Conservation (phyloP, 2,113 vertebrate genomes). For the Neogobius melanostomus region DNA sequence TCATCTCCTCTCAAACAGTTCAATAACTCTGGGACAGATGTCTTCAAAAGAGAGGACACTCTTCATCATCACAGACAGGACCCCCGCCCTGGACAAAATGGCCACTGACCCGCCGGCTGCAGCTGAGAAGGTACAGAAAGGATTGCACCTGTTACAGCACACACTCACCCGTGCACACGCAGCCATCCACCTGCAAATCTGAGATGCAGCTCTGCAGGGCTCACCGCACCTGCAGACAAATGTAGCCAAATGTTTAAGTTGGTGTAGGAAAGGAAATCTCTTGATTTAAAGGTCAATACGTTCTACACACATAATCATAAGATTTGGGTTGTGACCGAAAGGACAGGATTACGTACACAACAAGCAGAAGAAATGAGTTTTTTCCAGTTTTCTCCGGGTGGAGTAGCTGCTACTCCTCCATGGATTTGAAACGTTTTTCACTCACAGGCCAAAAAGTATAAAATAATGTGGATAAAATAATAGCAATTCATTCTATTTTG, state of each 20-base stretch:
- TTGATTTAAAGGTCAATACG: too few relatives aligned
- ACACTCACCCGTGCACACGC: not conserved
- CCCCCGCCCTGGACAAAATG: slow-evolving; percentile 96
- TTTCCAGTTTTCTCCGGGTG: too few relatives aligned
- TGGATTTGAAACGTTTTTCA: too few relatives aligned
- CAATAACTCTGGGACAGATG: slow-evolving; percentile 94
- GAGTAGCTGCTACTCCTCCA: too few relatives aligned
- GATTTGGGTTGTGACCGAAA: too few relatives aligned
- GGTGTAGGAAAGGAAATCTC: too few relatives aligned
- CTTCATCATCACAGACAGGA: slow-evolving; percentile 94
- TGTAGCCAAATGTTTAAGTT: too few relatives aligned
- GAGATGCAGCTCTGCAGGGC: not conserved
- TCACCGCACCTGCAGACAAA: not conserved
- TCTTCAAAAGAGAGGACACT: slow-evolving; percentile 98
- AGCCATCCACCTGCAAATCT: not conserved
- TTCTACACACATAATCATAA: too few relatives aligned
- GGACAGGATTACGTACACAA: too few relatives aligned
- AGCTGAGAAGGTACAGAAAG: slow-evolving; percentile 85
- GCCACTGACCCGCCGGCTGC: slow-evolving; percentile 93
- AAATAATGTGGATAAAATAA: not conserved
- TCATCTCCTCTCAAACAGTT: slow-evolving; percentile 71
- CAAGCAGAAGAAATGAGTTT: too few relatives aligned
- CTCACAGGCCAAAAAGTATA: not conserved
- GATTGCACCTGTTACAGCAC: slow-evolving; percentile 34
- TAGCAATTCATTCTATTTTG: not conserved